phyloP scores from a whole-genome alignment of 2,113 vertebrate genomes.

The Podocnemis expansa region DNA sequence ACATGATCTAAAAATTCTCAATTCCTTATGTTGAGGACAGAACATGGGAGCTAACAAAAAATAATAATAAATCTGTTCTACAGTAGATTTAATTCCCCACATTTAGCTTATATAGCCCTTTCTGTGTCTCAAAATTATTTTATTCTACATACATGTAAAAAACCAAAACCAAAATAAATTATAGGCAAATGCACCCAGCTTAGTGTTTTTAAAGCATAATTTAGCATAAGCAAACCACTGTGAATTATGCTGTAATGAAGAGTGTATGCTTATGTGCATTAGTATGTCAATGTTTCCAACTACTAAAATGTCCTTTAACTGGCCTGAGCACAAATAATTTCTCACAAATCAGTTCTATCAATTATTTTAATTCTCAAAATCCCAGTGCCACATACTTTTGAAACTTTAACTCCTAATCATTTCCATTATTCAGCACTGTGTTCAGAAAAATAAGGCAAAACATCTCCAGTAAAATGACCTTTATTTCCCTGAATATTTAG shows the following conservation, averaged over 20 bases:
- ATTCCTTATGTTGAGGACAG: not conserved
- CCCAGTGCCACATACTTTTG: not conserved
- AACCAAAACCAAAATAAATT: conserved; percentile 1
- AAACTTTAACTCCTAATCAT: not conserved
- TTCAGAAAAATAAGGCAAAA: not conserved
- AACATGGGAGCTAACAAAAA: not conserved
- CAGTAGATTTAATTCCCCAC: conserved; percentile 52
- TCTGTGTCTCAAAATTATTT: conserved; percentile 66
- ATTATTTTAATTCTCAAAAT: not conserved
- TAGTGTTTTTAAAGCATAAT: not conserved
- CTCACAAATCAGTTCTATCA: not conserved
- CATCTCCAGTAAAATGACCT: conserved; percentile 53
- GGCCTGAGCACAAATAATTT: not conserved
- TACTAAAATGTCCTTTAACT: not conserved
- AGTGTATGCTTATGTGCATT: conserved; percentile 46
- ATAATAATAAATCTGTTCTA: conserved; percentile 41
- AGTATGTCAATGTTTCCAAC: conserved; percentile 1
- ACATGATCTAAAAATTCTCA: not conserved
- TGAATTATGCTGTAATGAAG: conserved; percentile 19
- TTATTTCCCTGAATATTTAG: not conserved
- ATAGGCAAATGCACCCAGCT: conserved; percentile 23
- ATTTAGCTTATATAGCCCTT: conserved; percentile 70
- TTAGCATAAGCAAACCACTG: conserved; percentile 19
- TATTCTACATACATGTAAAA: conserved; percentile 63
- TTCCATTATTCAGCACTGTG: conserved; percentile 15